Percentiles rank a stretch among this genome's conserved stretches.
phyloP scores from a whole-genome alignment of 2,797 vertebrate genomes.

The Sebastes cheni region DNA sequence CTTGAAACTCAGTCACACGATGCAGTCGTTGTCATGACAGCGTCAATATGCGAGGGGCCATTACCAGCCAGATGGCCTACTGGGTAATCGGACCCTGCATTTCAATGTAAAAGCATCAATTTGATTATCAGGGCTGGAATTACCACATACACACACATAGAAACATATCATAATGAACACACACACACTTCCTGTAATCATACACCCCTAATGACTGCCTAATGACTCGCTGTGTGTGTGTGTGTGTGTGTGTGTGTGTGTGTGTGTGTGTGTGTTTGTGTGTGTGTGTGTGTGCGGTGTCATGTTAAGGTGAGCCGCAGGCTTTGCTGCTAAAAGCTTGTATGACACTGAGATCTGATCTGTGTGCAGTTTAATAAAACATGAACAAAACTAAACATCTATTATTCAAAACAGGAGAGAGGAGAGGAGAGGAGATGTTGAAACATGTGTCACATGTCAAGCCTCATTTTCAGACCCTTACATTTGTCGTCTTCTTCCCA shows the following conservation, averaged over 20 bases:
- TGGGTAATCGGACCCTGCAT: conserved; percentile 64
- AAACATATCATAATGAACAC: conserved; percentile 40
- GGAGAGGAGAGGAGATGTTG: background rate
- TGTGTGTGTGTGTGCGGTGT: conserved; percentile 68
- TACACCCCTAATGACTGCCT: conserved; percentile 54
- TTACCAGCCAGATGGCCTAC: conserved; percentile 56
- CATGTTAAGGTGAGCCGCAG: conserved; percentile 80
- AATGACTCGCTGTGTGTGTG: conserved; percentile 15
- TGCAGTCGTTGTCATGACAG: conserved; percentile 16
- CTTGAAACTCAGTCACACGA: background rate
- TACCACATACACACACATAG: conserved; percentile 45
- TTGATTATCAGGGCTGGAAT: conserved; percentile 68
- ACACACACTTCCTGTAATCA: conserved; percentile 55
- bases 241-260: background rate
- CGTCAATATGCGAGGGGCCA: background rate
- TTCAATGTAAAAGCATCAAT: conserved; percentile 68
- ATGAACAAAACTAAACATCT: conserved; percentile 80
- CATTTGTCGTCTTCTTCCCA: too few species aligned
- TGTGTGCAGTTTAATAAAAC: conserved; percentile 81
- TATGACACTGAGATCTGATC: conserved; percentile 81
- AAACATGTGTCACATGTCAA: conserved; percentile 8
- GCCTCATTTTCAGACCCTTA: background rate
- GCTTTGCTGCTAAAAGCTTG: conserved; percentile 82
- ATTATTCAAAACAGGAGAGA: conserved; percentile 71
- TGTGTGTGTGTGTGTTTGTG: background rate